Evolutionary conservation across 2,888 invertebrate genomes (phyloP).

Genomic region (Drepana falcataria): DNA sequence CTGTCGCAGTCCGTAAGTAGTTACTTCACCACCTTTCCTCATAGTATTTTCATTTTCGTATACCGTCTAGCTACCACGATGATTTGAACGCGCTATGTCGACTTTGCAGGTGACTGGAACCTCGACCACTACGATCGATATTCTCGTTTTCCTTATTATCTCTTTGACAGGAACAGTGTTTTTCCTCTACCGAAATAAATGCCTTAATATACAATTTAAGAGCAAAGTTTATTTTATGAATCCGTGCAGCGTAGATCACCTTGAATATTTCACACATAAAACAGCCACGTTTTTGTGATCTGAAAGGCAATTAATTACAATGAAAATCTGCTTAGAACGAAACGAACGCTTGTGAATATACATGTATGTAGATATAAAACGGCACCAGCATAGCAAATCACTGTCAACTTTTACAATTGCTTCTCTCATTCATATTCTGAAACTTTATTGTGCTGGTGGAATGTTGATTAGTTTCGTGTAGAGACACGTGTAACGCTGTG

Average conservation of each 20-base stretch:
- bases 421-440: slow-evolving; percentile 1
- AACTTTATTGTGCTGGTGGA: not conserved
- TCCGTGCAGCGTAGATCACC: not conserved
- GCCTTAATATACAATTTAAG: too few relatives aligned
- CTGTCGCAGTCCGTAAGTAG: too few relatives aligned
- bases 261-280: not conserved
- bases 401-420: slow-evolving; percentile 2
- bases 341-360: slow-evolving; percentile 1
- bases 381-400: not conserved
- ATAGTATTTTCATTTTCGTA: too few relatives aligned
- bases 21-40: too few relatives aligned
- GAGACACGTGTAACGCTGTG: not conserved
- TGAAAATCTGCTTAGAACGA: slow-evolving; percentile 3
- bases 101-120: too few relatives aligned
- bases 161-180: too few relatives aligned
- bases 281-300: slow-evolving; percentile 1
- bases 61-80: too few relatives aligned
- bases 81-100: too few relatives aligned
- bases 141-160: too few relatives aligned
- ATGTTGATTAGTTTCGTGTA: slow-evolving; percentile 2
- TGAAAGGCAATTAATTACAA: slow-evolving; percentile 4
- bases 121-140: too few relatives aligned
- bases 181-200: too few relatives aligned
- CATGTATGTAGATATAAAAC: slow-evolving; percentile 2
- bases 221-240: too few relatives aligned